Evolutionary conservation across 2,888 invertebrate genomes (phyloP).

Genomic region (Imbricaverruca yamaguchii): DNA sequence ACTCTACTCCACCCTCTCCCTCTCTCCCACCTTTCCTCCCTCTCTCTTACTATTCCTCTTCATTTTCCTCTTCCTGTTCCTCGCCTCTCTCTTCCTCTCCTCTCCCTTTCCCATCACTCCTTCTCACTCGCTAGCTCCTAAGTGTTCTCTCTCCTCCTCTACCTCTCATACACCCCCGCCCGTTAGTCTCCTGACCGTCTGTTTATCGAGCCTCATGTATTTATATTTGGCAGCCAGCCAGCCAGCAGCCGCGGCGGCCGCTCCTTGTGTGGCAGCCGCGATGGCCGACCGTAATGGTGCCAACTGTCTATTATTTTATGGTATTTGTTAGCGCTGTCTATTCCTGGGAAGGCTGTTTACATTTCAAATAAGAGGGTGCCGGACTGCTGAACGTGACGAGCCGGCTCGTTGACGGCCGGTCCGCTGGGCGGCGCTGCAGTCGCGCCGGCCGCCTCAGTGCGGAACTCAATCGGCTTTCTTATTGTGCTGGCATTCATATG

Average conservation of each 20-base stretch:
- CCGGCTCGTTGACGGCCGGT: not conserved
- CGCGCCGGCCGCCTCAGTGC: too few relatives aligned
- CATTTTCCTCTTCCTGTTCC: too few relatives aligned
- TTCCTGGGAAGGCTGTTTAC: constrained; percentile 9
- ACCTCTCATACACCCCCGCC: too few relatives aligned
- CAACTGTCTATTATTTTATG: constrained; percentile 14
- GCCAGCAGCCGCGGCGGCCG: not conserved
- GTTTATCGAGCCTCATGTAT: not conserved
- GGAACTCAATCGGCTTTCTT: too few relatives aligned
- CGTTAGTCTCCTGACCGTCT: not conserved
- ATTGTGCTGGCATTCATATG: too few relatives aligned
- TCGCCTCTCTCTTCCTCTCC: not conserved
- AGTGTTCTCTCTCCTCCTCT: too few relatives aligned
- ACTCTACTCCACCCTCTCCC: too few relatives aligned
- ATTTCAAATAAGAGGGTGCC: constrained; percentile 16
- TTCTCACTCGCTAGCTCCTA: not conserved
- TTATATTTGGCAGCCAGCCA: not conserved
- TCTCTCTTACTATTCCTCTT: too few relatives aligned
- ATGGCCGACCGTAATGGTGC: not conserved
- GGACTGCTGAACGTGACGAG: not conserved
- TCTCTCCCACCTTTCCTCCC: too few relatives aligned
- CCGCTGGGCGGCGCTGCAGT: not conserved
- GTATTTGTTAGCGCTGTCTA: constrained; percentile 10
- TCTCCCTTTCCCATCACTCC: not conserved
- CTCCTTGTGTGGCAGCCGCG: not conserved